Evolutionary conservation across 1,140 invertebrate genomes (phyloP).

Genomic region (Leptestheria dahalacensis): DNA sequence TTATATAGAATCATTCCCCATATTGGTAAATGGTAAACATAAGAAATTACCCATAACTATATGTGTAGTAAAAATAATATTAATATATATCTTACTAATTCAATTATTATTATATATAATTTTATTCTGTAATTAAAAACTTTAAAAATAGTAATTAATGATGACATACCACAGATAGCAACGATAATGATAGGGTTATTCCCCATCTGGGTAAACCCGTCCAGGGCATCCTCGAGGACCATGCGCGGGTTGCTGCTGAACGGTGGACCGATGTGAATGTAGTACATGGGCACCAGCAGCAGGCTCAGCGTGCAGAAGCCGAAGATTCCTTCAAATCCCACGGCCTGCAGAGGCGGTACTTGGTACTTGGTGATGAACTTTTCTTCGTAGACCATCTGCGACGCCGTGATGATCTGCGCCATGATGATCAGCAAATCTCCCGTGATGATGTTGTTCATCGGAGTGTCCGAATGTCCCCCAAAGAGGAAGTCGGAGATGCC

Average conservation of each 20-base stretch:
- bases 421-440: slow-evolving; percentile 84
- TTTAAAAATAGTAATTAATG: no score
- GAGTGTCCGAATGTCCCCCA: slow-evolving; percentile 31
- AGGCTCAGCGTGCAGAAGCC: slow-evolving; percentile 60
- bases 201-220: slow-evolving; percentile 66
- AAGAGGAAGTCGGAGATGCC: slow-evolving; percentile 58
- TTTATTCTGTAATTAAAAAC: no score
- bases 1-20: no score
- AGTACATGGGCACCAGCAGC: slow-evolving; percentile 71
- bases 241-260: slow-evolving; percentile 59
- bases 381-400: slow-evolving; percentile 90
- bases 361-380: slow-evolving; percentile 68
- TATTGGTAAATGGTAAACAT: no score
- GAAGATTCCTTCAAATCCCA: slow-evolving; percentile 85
- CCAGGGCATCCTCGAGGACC: slow-evolving; percentile 70
- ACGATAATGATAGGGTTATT: slow-evolving; percentile 44
- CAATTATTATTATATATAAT: no score
- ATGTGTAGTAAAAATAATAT: no score
- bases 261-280: slow-evolving; percentile 50
- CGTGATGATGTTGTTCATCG: slow-evolving; percentile 67
- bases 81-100: no score
- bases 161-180: slow-evolving; percentile 47
- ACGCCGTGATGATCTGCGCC: slow-evolving; percentile 75
- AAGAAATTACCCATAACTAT: no score
- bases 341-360: slow-evolving; percentile 58